These are phyloP conservation scores for Phortica variegata DNA, from an alignment of 1,140 invertebrate genomes.

Conservation along the genomic window DNA sequence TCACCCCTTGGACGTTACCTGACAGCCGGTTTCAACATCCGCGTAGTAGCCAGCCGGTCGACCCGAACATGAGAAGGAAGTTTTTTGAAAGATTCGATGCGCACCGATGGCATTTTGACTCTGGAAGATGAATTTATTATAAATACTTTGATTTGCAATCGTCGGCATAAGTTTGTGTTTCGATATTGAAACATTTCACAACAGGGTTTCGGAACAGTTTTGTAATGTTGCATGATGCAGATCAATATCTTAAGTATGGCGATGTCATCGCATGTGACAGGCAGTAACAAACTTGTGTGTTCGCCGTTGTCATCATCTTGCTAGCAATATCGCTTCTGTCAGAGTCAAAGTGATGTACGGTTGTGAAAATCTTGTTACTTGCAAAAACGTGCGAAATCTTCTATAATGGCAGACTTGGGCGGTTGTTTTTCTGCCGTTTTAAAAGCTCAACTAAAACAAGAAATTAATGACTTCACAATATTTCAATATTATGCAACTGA, in stretches of 20 bases:
- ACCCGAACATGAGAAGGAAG: slow-evolving; percentile 66
- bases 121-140: slow-evolving; percentile 18
- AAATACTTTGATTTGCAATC: background rate
- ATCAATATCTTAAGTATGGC: background rate
- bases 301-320: too few relatives aligned
- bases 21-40: slow-evolving; percentile 72
- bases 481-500: too few relatives aligned
- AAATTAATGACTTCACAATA: too few relatives aligned
- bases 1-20: slow-evolving; percentile 57
- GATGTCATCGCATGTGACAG: slow-evolving; percentile 14
- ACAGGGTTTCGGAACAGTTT: background rate
- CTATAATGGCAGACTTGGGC: too few relatives aligned
- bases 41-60: slow-evolving; percentile 72
- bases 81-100: slow-evolving; percentile 35
- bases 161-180: background rate
- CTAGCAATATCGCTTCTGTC: too few relatives aligned
- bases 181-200: background rate
- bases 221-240: too few relatives aligned
- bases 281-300: too few relatives aligned
- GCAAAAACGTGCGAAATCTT: too few relatives aligned
- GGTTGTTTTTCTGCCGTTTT: too few relatives aligned
- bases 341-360: too few relatives aligned
- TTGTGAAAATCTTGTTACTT: too few relatives aligned
- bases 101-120: slow-evolving; percentile 33
- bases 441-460: too few relatives aligned